Conservation (phyloP, 2,888 invertebrate genomes). For the Drosophila prolongata region DNA sequence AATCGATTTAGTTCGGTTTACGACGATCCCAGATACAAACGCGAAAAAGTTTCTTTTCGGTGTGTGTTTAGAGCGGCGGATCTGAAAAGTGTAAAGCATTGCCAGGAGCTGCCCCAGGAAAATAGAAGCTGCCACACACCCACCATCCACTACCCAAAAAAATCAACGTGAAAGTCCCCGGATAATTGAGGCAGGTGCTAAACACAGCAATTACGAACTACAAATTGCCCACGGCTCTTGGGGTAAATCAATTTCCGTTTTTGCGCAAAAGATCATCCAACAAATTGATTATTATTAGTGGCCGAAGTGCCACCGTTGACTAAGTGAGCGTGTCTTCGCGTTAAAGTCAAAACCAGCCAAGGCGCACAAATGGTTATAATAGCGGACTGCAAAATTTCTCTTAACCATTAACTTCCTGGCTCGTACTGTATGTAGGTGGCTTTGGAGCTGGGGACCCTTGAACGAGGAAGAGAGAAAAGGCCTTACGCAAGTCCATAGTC, state of each 20-base stretch:
- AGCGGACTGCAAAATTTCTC: constrained; percentile 48
- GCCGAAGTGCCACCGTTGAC: constrained; percentile 49
- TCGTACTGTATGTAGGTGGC: constrained; percentile 20
- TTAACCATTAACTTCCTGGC: constrained; percentile 56
- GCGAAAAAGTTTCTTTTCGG: constrained; percentile 81
- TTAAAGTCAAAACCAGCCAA: constrained; percentile 8
- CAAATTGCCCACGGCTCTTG: constrained; percentile 44
- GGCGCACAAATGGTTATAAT: background rate
- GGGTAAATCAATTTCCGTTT: constrained; percentile 67
- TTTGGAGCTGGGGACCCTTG: constrained; percentile 1
- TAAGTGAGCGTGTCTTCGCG: constrained; percentile 64
- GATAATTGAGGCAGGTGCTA: constrained; percentile 54
- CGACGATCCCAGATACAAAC: constrained; percentile 83
- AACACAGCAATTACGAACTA: constrained; percentile 44
- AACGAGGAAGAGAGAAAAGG: constrained; percentile 24
- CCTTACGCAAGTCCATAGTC: constrained; percentile 51
- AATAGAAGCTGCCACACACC: constrained; percentile 9
- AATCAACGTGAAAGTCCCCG: constrained; percentile 19
- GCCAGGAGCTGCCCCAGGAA: constrained; percentile 26
- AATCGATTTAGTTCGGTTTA: constrained; percentile 84
- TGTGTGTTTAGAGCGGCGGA: constrained; percentile 36
- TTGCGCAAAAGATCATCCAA: constrained; percentile 41
- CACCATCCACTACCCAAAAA: background rate
- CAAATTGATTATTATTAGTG: constrained; percentile 53
- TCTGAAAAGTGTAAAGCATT: constrained; percentile 38